Conservation (phyloP, 2,113 vertebrate species). For the Leucosticte australis region DNA sequence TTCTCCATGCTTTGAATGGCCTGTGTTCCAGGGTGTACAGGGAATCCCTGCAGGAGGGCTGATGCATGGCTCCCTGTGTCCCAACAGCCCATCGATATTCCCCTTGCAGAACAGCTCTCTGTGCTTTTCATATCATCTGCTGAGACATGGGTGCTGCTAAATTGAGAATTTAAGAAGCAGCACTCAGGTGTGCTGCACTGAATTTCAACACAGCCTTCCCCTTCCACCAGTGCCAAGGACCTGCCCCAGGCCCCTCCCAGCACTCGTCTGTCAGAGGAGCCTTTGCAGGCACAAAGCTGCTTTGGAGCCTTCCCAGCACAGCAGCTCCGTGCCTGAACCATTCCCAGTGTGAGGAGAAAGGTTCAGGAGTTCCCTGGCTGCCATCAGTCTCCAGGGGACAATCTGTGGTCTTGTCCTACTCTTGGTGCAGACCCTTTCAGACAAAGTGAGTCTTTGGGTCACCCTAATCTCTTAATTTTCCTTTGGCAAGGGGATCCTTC, state of each 20-base stretch:
- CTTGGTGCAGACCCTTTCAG: background rate
- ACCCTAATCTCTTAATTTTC: background rate
- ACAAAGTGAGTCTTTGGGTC: background rate
- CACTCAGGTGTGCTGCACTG: background rate
- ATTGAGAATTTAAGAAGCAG: background rate
- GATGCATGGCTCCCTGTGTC: background rate
- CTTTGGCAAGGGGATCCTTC: background rate
- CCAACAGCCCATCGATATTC: background rate
- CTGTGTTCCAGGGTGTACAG: background rate
- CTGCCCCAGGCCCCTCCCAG: background rate
- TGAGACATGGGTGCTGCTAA: background rate
- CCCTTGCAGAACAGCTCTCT: background rate
- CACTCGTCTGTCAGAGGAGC: background rate
- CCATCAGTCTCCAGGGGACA: background rate
- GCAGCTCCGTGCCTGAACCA: background rate
- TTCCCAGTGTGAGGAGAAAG: background rate
- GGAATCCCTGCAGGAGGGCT: background rate
- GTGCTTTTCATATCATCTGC: background rate
- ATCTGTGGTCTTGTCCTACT: background rate
- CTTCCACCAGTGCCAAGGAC: background rate
- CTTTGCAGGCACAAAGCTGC: background rate
- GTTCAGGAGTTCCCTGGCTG: background rate
- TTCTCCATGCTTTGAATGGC: background rate
- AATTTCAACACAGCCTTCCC: background rate
- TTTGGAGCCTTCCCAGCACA: background rate